Evolutionary conservation across 1,140 invertebrate genomes (phyloP).

Genomic region (Tigriopus japonicus): DNA sequence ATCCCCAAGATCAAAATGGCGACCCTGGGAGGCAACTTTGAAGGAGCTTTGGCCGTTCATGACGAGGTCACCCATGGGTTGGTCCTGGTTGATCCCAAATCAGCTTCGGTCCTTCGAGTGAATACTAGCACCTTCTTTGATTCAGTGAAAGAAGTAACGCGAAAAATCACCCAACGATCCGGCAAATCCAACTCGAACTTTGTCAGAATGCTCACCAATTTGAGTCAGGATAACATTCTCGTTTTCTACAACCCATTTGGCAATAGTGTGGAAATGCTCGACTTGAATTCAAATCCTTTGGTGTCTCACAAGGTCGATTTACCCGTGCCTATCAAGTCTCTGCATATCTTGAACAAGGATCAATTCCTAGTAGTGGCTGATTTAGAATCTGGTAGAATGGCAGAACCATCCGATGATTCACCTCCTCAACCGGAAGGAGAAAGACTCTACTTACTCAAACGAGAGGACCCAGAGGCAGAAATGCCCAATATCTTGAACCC

Average conservation of each 20-base stretch:
- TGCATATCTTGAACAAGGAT: slow-evolving; percentile 22
- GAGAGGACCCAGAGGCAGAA: slow-evolving; percentile 9
- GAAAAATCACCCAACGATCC: neutral
- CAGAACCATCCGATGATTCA: too few species aligned
- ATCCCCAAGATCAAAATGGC: slow-evolving; percentile 18
- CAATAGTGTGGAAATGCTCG: slow-evolving; percentile 25
- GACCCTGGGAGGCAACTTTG: slow-evolving; percentile 22
- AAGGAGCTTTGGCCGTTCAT: slow-evolving; percentile 24
- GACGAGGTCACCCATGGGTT: slow-evolving; percentile 19
- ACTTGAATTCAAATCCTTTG: slow-evolving; percentile 21
- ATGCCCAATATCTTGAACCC: slow-evolving; percentile 26
- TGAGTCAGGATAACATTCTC: slow-evolving; percentile 15
- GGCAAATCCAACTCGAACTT: slow-evolving; percentile 8
- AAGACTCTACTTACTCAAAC: too few species aligned
- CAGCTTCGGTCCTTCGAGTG: neutral
- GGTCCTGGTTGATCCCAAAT: neutral
- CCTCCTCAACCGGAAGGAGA: too few species aligned
- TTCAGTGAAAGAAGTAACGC: too few species aligned
- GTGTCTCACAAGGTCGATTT: slow-evolving; percentile 21
- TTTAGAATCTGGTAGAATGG: too few species aligned
- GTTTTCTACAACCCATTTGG: slow-evolving; percentile 21
- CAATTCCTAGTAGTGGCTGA: slow-evolving; percentile 26
- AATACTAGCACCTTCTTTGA: too few species aligned
- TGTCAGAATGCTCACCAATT: slow-evolving; percentile 17
- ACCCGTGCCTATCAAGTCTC: slow-evolving; percentile 25